A percentile compares a stretch with the other conserved stretches of the same genome.
Evolutionary conservation across 2,888 invertebrate species (phyloP).

Genomic region (Eurytoma adleriae): DNA sequence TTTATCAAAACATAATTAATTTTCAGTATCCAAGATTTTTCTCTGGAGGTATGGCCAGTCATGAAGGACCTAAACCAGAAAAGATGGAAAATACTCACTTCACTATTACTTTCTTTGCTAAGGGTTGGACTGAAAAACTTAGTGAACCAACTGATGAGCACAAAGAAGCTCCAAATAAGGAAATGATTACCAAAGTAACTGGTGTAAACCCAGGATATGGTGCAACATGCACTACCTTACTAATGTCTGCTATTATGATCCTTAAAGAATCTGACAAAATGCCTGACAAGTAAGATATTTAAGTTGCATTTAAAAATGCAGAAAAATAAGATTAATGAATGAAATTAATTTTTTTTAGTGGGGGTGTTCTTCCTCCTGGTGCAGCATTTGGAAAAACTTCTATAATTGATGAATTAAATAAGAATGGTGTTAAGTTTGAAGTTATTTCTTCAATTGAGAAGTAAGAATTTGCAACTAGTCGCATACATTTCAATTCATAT

Average conservation of each 20-base stretch:
- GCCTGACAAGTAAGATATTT: constrained; percentile 81
- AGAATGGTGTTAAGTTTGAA: constrained; percentile 86
- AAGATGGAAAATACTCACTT: constrained; percentile 81
- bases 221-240: constrained; percentile 84
- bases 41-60: constrained; percentile 83
- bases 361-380: constrained; percentile 92
- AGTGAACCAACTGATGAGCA: constrained; percentile 79
- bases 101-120: constrained; percentile 83
- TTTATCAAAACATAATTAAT: constrained; percentile 20
- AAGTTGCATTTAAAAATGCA: constrained; percentile 35
- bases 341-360: constrained; percentile 78
- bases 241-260: constrained; percentile 86
- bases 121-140: constrained; percentile 86
- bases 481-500: constrained; percentile 1
- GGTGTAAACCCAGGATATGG: constrained; percentile 89
- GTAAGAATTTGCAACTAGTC: constrained; percentile 39
- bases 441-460: constrained; percentile 73
- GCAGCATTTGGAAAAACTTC: constrained; percentile 90
- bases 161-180: constrained; percentile 80
- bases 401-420: constrained; percentile 84
- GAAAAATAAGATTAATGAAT: constrained; percentile 4
- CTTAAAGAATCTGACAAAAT: constrained; percentile 86
- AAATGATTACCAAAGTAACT: constrained; percentile 81
- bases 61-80: constrained; percentile 82
- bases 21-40: constrained; percentile 83